phyloP scores from a whole-genome alignment of 2,888 invertebrate species.

The Papilio gigon region DNA sequence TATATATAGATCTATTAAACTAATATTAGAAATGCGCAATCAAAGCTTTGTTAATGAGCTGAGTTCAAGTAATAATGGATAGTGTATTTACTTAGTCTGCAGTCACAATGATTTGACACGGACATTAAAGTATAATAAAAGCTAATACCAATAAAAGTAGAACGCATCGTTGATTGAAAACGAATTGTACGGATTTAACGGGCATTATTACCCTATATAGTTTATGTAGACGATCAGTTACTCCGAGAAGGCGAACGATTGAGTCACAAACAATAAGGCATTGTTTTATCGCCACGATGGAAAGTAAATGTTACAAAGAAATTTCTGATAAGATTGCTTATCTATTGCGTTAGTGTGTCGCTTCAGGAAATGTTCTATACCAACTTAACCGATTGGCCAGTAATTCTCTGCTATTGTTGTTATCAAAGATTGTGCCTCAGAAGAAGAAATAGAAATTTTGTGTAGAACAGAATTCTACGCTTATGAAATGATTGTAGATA shows the following conservation, averaged over 20 bases:
- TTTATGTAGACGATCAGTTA: not conserved
- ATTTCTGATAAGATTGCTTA: constrained; percentile 65
- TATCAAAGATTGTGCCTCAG: not conserved
- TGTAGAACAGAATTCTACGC: too few species aligned
- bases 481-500: too few species aligned
- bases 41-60: too few species aligned
- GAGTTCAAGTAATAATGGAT: not conserved
- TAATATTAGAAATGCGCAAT: too few species aligned
- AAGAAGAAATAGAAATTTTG: too few species aligned
- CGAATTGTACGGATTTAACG: constrained; percentile 21
- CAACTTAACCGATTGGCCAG: not conserved
- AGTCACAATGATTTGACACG: not conserved
- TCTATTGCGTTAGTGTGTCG: constrained; percentile 52
- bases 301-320: constrained; percentile 62
- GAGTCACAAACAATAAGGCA: constrained; percentile 61
- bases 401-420: not conserved
- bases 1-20: not conserved
- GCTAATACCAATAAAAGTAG: constrained; percentile 31
- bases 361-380: constrained; percentile 41
- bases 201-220: constrained; percentile 15
- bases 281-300: constrained; percentile 60
- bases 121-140: not conserved
- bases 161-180: constrained; percentile 46
- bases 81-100: constrained; percentile 8
- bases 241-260: constrained; percentile 23